Percentiles rank a stretch among this genome's conserved stretches.
Conservation (phyloP, 2,797 vertebrate species). For the Pipistrellus pipistrellus region DNA sequence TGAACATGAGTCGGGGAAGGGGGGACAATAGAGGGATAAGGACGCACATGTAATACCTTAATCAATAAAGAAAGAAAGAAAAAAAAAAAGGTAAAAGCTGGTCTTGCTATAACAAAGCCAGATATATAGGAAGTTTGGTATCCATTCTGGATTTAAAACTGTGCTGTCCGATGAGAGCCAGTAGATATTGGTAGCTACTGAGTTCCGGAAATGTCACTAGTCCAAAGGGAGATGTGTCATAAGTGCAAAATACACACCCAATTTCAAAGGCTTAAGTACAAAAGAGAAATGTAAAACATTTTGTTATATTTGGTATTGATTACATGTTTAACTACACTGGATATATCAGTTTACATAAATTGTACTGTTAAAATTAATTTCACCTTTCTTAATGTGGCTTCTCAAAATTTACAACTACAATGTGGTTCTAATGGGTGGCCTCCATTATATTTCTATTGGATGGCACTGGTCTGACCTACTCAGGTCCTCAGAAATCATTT, state of each 20-base stretch:
- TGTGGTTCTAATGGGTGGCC: background rate
- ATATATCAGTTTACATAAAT: background rate
- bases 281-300: constrained; percentile 21
- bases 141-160: background rate
- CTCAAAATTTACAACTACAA: constrained; percentile 17
- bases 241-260: background rate
- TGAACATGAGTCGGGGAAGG: no score
- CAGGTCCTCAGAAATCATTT: background rate
- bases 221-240: background rate
- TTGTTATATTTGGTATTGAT: background rate
- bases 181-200: background rate
- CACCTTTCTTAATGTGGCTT: background rate
- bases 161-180: background rate
- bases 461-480: background rate
- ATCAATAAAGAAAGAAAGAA: background rate
- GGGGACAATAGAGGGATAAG: no score
- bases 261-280: background rate
- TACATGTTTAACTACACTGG: background rate
- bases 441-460: background rate
- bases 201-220: background rate
- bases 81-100: background rate
- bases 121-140: background rate
- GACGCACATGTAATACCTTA: no score
- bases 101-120: background rate
- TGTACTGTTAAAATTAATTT: constrained; percentile 42